Evolutionary conservation across 2,113 vertebrate genomes (phyloP).

Genomic region (Leucoraja erinaceus): DNA sequence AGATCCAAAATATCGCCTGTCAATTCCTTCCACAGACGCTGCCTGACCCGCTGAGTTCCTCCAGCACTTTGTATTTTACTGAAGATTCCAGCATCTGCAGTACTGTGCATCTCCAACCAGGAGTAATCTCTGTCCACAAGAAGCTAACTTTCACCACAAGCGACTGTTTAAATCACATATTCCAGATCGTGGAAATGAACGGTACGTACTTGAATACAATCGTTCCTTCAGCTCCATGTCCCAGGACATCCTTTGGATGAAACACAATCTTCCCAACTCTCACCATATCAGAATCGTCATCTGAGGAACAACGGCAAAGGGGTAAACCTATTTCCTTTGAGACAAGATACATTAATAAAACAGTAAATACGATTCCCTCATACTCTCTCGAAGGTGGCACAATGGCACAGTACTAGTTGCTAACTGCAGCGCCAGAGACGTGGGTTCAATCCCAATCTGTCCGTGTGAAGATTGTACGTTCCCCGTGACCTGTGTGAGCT

Average conservation of each 20-base stretch:
- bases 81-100: too few relatives aligned
- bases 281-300: slow-evolving; percentile 66
- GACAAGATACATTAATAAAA: not conserved
- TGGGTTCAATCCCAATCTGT: too few relatives aligned
- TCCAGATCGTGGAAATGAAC: not conserved
- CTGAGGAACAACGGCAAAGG: slow-evolving; percentile 49
- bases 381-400: not conserved
- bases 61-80: too few relatives aligned
- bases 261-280: slow-evolving; percentile 88
- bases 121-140: too few relatives aligned
- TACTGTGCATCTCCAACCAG: too few relatives aligned
- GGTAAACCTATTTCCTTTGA: not conserved
- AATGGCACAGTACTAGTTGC: too few relatives aligned
- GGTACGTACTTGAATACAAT: slow-evolving; percentile 85
- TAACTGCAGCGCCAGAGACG: too few relatives aligned
- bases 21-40: too few relatives aligned
- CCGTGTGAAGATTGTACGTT: too few relatives aligned
- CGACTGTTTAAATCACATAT: not conserved
- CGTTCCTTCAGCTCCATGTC: slow-evolving; percentile 92
- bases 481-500: too few relatives aligned
- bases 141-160: not conserved
- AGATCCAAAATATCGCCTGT: too few relatives aligned
- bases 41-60: too few relatives aligned
- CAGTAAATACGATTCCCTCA: not conserved
- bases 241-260: slow-evolving; percentile 78